Base-by-base conservation (phyloP, 2,888 invertebrate genomes). In the Neoaliturus tenellus region DNA sequence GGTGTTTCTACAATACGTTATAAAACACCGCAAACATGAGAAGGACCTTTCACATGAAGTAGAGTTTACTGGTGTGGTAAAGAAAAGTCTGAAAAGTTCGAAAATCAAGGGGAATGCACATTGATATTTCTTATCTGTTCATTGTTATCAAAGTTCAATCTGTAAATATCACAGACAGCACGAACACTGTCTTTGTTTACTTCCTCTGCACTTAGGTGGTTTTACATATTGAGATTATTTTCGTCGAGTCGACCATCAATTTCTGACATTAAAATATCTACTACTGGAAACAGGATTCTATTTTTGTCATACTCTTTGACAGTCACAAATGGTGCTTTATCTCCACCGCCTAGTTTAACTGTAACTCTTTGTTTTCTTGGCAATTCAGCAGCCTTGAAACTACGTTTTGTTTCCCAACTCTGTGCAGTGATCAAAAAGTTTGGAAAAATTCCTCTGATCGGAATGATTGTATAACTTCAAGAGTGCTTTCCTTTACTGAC, bases 391-490 rank as follows among this genome's bases (percentile, higher is more conserved):
- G 67, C 23, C 39, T 25, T 39, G 39, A 81, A 81, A 23, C 41
- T 23, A 28, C 67, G 67, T 6, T 23, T n/a, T 62, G 8, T 81
- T 41, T 20, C 23, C 81, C 10, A 62, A 25, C 20, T 81, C 81
- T 35, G 14, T 17, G 81, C 39, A 62, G 41, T 81, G 62, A 62
- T 33, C 67, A 25, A 58, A 81, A 10, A 81, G 17, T 25, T 81
- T 31, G 25, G 12, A 81, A 81, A 81, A 58, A 81, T 23, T 81
- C 35, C 12, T 81, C 81, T 12, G 25, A 58, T 67, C 67, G 33
- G 39, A 81, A 39, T 0, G 62, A 62, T 39, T 39, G 41, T n/a
- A 62, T 25, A 39, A 31, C 58, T 62, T 58, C 28, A 39, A 41
- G 14, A 4, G 81, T 81, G 23, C 25, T 62, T 1, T 81, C 67